A percentile compares a stretch with the other conserved stretches of the same genome.
phyloP scores from a whole-genome alignment of 1,140 invertebrate genomes.

The Eubasilissa regina region DNA sequence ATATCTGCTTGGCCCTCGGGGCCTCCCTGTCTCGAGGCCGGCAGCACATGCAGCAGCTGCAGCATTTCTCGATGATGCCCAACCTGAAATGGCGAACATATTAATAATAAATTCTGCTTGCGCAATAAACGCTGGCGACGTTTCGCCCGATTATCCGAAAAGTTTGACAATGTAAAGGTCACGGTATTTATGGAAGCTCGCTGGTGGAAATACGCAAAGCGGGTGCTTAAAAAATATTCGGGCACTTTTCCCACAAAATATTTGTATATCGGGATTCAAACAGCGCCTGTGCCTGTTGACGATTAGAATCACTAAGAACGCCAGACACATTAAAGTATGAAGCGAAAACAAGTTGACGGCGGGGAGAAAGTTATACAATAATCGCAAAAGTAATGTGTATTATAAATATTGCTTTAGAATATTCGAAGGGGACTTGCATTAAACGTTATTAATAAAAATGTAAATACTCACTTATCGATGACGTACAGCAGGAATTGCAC shows the following conservation, averaged over 20 bases:
- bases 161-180: neutral
- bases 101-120: too few relatives aligned
- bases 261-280: too few relatives aligned
- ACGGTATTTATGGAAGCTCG: neutral
- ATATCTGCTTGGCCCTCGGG: slow-evolving; percentile 86
- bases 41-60: slow-evolving; percentile 78
- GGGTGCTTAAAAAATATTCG: neutral
- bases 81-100: slow-evolving; percentile 69
- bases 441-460: too few relatives aligned
- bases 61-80: slow-evolving; percentile 76
- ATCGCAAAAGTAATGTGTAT: too few relatives aligned
- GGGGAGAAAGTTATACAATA: too few relatives aligned
- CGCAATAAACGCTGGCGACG: too few relatives aligned
- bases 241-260: neutral
- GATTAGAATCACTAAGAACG: too few relatives aligned
- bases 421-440: neutral
- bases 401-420: neutral
- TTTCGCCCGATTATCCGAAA: neutral
- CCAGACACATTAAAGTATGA: too few relatives aligned
- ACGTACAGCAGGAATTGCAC: slow-evolving; percentile 83
- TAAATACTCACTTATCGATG: slow-evolving; percentile 78
- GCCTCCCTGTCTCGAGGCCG: slow-evolving; percentile 75
- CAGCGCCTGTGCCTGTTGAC: too few relatives aligned
- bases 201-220: neutral
- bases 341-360: too few relatives aligned